Evolutionary conservation across 2,888 invertebrate genomes (phyloP).

Genomic region (Sarcophaga variegata): DNA sequence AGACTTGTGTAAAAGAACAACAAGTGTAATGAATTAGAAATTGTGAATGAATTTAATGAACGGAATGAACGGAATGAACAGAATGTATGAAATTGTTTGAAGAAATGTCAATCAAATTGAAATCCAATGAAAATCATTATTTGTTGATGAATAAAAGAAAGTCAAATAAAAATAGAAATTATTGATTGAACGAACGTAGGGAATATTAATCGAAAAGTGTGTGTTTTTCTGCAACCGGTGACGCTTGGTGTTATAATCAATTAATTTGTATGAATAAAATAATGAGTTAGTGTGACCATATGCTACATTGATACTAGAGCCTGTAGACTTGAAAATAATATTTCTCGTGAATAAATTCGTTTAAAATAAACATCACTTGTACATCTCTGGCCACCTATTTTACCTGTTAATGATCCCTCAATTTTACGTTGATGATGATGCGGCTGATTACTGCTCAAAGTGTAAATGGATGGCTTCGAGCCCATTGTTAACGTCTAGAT

Average conservation of each 20-base stretch:
- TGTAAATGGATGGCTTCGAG: constrained; percentile 39
- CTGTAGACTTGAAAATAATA: too few species aligned
- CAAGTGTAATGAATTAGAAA: neutral
- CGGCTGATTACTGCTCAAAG: constrained; percentile 45
- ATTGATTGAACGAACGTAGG: neutral
- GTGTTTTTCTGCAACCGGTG: constrained; percentile 11
- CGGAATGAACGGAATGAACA: neutral
- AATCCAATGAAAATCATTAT: constrained; percentile 37
- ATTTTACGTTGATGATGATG: constrained; percentile 42
- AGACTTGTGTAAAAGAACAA: neutral
- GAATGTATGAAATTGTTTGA: constrained; percentile 62
- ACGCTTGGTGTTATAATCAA: constrained; percentile 46
- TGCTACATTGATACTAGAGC: neutral
- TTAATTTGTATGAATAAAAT: constrained; percentile 24
- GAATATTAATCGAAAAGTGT: constrained; percentile 25
- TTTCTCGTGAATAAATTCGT: too few species aligned
- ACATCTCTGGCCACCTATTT: constrained; percentile 27
- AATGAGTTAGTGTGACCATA: constrained; percentile 26
- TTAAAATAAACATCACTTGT: neutral
- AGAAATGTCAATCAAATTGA: constrained; percentile 60
- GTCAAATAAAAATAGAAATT: constrained; percentile 7
- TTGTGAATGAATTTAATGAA: constrained; percentile 4
- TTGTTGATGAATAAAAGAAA: neutral
- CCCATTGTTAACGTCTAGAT: constrained; percentile 37
- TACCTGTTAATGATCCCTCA: constrained; percentile 54